These are phyloP conservation scores for Menidia menidia DNA, from an alignment of 2,797 vertebrate genomes.

Conservation along the genomic window DNA sequence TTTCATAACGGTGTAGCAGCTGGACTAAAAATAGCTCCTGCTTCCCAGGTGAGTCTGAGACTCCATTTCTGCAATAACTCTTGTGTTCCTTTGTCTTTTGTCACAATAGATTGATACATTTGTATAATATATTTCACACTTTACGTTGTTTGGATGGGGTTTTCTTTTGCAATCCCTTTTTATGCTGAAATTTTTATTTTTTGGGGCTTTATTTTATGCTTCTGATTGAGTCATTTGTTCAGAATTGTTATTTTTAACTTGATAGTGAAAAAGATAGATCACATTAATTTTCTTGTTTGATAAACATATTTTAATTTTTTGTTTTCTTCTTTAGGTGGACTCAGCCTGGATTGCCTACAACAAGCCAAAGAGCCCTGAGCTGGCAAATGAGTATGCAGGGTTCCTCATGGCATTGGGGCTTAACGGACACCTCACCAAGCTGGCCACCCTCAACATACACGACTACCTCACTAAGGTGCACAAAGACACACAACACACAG, in stretches of 20 bases:
- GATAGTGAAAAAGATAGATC: neutral
- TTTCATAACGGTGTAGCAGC: constrained; percentile 98
- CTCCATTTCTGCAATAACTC: neutral
- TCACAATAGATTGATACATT: neutral
- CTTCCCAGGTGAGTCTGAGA: constrained; percentile 84
- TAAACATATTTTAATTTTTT: too few relatives aligned
- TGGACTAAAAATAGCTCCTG: constrained; percentile 94
- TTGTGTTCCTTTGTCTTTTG: neutral
- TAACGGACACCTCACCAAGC: constrained; percentile 95
- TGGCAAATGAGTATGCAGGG: constrained; percentile 97
- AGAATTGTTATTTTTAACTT: too few relatives aligned
- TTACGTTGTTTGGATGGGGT: too few relatives aligned
- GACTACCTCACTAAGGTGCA: constrained; percentile 97
- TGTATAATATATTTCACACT: neutral
- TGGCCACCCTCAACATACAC: constrained; percentile 96
- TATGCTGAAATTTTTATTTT: too few relatives aligned
- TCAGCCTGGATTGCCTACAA: constrained; percentile 99
- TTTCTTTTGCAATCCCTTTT: too few relatives aligned
- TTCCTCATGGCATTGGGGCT: constrained; percentile 98
- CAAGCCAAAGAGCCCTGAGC: constrained; percentile 94
- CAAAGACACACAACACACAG: neutral
- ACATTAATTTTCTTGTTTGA: neutral
- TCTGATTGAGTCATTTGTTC: too few relatives aligned
- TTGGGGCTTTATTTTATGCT: too few relatives aligned
- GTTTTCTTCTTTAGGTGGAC: constrained; percentile 82